Conservation (phyloP, 2,113 vertebrate genomes). For the Gavialis gangeticus region DNA sequence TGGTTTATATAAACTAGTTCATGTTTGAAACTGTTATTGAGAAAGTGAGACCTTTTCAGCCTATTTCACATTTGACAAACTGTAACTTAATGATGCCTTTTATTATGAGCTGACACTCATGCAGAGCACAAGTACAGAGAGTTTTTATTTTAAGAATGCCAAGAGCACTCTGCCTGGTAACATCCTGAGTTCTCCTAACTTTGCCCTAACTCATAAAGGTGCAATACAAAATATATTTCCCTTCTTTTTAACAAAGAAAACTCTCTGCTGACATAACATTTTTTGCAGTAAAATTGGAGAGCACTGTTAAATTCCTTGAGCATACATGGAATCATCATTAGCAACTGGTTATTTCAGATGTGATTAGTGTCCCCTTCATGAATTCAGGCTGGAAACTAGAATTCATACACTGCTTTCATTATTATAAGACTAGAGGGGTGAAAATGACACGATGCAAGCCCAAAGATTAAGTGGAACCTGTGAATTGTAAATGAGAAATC, state of each 20-base stretch:
- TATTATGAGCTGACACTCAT: not conserved
- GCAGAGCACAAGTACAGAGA: not conserved
- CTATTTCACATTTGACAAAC: not conserved
- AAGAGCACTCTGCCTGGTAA: not conserved
- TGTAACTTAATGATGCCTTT: not conserved
- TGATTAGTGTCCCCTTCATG: not conserved
- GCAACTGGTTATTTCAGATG: not conserved
- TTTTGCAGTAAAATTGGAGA: not conserved
- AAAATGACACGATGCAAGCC: not conserved
- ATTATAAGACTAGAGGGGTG: not conserved
- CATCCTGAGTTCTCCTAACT: not conserved
- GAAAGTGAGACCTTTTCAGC: not conserved
- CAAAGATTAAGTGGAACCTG: not conserved
- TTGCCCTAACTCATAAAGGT: rapidly evolving
- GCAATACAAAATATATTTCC: not conserved
- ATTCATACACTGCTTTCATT: not conserved
- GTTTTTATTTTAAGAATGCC: not conserved
- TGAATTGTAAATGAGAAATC: not conserved
- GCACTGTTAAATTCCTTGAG: not conserved
- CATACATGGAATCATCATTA: not conserved
- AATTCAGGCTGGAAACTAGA: not conserved
- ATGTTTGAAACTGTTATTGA: not conserved
- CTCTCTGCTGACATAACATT: rapidly evolving
- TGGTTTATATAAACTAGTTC: not conserved
- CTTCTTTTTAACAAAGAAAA: not conserved